Percentiles rank a stretch among this genome's conserved stretches.
These are phyloP conservation scores for Chionoecetes opilio DNA, from an alignment of 1,140 invertebrate species.

Conservation along the genomic window DNA sequence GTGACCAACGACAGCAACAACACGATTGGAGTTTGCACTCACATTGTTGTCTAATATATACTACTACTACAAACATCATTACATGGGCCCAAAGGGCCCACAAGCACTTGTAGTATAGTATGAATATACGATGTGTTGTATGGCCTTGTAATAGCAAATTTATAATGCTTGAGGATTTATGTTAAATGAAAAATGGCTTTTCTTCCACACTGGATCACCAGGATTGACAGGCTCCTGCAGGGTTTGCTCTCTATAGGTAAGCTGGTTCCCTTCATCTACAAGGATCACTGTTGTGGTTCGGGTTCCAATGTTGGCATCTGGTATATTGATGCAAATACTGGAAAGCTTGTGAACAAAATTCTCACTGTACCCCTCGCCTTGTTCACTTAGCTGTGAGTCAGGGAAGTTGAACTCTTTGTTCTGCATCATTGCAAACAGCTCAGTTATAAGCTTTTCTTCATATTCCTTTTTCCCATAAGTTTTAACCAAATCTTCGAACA, in stretches of 20 bases:
- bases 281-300: not conserved
- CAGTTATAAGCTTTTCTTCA: not conserved
- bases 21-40: no score
- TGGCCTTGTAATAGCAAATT: no score
- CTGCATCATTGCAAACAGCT: not conserved
- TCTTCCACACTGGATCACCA: not conserved
- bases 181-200: not conserved
- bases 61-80: no score
- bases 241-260: not conserved
- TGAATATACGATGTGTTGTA: no score
- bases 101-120: no score
- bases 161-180: no score
- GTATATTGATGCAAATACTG: not conserved
- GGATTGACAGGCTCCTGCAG: not conserved
- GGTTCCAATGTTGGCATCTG: not conserved
- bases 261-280: not conserved
- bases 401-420: not conserved
- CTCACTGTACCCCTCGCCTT: not conserved
- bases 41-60: no score
- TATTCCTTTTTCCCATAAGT: not conserved
- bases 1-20: no score
- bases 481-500: slow-evolving; percentile 4
- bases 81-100: no score
- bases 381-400: not conserved
- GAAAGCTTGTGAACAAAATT: not conserved